Evolutionary conservation across 2,888 invertebrate genomes (phyloP).

Genomic region (Ramazzottius varieornatus): DNA sequence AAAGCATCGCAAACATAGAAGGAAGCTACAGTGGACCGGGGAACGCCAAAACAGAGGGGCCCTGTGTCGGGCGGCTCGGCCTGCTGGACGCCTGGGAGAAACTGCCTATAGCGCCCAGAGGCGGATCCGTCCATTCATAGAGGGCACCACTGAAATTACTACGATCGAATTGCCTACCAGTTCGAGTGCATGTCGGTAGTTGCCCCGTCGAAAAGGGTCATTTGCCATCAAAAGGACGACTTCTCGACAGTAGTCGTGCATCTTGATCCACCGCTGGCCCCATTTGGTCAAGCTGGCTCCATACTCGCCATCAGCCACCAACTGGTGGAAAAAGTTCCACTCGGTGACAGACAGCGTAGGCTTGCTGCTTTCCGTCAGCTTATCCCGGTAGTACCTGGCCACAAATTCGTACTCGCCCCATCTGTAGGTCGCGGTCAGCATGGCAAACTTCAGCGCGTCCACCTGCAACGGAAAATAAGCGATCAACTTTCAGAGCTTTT

Average conservation of each 20-base stretch:
- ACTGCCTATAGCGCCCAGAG: no score
- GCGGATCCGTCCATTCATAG: no score
- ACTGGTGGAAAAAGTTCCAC: background rate
- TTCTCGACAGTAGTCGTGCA: background rate
- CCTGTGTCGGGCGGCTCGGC: no score
- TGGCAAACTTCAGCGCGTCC: background rate
- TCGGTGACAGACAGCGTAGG: background rate
- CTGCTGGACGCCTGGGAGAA: no score
- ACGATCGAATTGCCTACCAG: background rate
- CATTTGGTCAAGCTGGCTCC: background rate
- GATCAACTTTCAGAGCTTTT: no score
- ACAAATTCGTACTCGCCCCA: background rate
- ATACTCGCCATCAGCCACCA: background rate
- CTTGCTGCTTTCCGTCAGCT: background rate
- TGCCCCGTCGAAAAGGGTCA: background rate
- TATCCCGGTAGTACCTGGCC: background rate
- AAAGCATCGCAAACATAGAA: background rate
- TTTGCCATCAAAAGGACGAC: background rate
- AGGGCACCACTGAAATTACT: no score
- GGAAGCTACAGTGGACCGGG: background rate
- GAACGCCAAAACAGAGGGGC: background rate
- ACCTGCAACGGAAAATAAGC: no score
- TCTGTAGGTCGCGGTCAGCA: background rate
- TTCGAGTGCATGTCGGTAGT: background rate
- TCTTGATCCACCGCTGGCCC: background rate